phyloP scores from a whole-genome alignment of 1,140 invertebrate genomes.

The Drosophila oshimai region DNA sequence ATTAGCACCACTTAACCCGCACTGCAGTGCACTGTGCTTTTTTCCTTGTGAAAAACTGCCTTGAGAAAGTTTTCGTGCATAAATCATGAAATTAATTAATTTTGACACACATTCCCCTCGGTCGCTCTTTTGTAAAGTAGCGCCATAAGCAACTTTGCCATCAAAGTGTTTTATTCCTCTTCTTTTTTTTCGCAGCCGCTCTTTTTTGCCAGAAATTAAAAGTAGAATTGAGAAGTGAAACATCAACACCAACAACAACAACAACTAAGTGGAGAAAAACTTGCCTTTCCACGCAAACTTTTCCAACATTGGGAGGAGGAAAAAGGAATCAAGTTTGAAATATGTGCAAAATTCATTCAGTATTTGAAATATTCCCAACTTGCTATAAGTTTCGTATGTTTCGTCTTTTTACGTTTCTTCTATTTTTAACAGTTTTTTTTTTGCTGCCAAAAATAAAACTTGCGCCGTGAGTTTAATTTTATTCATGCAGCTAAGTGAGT shows the following conservation, averaged over 20 bases:
- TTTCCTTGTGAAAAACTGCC: constrained; percentile 19
- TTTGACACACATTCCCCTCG: constrained; percentile 73
- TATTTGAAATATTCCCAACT: constrained; percentile 77
- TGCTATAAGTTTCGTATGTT: constrained; percentile 63
- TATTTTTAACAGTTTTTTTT: constrained; percentile 1
- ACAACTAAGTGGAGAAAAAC: constrained; percentile 28
- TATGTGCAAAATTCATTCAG: constrained; percentile 78
- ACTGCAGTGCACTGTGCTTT: constrained; percentile 13
- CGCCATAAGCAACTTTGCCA: constrained; percentile 67
- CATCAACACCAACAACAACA: constrained; percentile 39
- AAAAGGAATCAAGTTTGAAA: constrained; percentile 69
- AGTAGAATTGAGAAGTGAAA: constrained; percentile 68
- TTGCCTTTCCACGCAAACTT: constrained; percentile 55
- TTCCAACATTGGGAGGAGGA: constrained; percentile 8
- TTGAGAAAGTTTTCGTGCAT: constrained; percentile 69
- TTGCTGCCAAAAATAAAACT: constrained; percentile 62
- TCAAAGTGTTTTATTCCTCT: constrained; percentile 27
- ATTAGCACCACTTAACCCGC: constrained; percentile 33
- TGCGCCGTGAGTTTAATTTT: constrained; percentile 74
- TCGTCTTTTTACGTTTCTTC: constrained; percentile 14
- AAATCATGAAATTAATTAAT: constrained; percentile 82
- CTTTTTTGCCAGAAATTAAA: constrained; percentile 60
- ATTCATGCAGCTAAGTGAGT: constrained; percentile 77
- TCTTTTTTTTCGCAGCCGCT: constrained; percentile 3
- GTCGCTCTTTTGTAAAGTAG: constrained; percentile 46